These are phyloP conservation scores for Silurus meridionalis DNA, from an alignment of 2,113 vertebrate species.

Conservation along the genomic window DNA sequence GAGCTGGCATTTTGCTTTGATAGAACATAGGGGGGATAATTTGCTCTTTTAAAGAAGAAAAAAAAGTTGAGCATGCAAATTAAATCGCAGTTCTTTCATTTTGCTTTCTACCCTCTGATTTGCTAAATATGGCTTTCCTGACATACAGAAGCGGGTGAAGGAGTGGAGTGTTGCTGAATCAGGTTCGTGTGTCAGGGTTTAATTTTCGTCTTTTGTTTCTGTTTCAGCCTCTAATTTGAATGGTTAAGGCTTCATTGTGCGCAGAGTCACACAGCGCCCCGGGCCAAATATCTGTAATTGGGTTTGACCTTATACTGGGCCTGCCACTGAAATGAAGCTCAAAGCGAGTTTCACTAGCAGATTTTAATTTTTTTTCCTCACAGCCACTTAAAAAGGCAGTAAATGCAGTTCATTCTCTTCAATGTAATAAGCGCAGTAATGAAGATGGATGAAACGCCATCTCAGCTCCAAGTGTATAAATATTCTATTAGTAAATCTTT, in stretches of 20 bases:
- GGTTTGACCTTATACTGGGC: slow-evolving; percentile 79
- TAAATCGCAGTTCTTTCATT: slow-evolving; percentile 19
- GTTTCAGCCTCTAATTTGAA: slow-evolving; percentile 69
- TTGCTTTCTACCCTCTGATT: slow-evolving; percentile 28
- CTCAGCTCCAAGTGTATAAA: background rate
- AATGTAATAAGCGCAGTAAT: background rate
- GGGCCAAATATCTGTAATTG: slow-evolving; percentile 78
- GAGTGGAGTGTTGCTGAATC: slow-evolving; percentile 70
- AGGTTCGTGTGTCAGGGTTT: slow-evolving; percentile 71
- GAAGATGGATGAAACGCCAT: background rate
- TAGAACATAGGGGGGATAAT: slow-evolving; percentile 35
- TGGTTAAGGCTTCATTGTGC: slow-evolving; percentile 67
- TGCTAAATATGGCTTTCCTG: slow-evolving; percentile 37
- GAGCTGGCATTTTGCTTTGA: slow-evolving; percentile 33
- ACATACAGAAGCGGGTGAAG: slow-evolving; percentile 30
- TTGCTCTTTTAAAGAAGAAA: slow-evolving; percentile 10
- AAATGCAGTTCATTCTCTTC: slow-evolving; percentile 75
- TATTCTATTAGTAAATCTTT: slow-evolving; percentile 8
- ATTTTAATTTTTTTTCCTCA: slow-evolving; percentile 59
- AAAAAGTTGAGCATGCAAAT: slow-evolving; percentile 36
- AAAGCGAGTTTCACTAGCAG: slow-evolving; percentile 73
- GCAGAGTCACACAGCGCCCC: slow-evolving; percentile 72
- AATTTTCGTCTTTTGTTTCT: slow-evolving; percentile 61
- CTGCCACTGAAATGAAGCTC: slow-evolving; percentile 77
- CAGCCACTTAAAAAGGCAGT: slow-evolving; percentile 60